Evolutionary conservation across 2,113 vertebrate species (phyloP), one percentile per base, ranked within the genome.

Genomic region (Recurvirostra avosetta): DNA sequence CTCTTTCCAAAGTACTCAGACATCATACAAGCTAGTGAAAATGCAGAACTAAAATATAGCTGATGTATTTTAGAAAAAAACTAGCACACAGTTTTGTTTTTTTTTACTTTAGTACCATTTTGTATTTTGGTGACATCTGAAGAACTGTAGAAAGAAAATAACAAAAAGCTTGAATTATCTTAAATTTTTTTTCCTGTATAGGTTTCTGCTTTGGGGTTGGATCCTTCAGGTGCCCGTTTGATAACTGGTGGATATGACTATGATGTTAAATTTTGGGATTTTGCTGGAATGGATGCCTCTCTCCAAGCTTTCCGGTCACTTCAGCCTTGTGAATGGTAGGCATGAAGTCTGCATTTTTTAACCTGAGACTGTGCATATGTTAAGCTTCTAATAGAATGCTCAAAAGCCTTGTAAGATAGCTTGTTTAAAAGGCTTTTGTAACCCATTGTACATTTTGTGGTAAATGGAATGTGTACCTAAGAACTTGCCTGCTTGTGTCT

Each of bases 191-290:
- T 11, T 25, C 7, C 68, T 59, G 15, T 59, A 2, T 88, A 99
- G 99, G 99, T 99, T 52, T 99, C 99, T 27, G 99, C 99, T 77
- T 98, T 99, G 79, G 99, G 97, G 10, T 96, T 99, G 94, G 99
- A 99, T 96, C 99, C 99, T 15, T 99, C 99, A 20, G 99, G 99
- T 80, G 99, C 99, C 25, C 99, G 99, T 40, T 98, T 99, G 93
- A 98, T 99, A 96, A 99, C 99, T 30, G 99, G 99, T 32, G 99
- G 99, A 34, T 99, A 98, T 62, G 99, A 99, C 78, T 99, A 98
- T 27, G 99, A 99, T 47, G 99, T 99, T 65, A 98, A 98, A 50
- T 99, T 99, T 97, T 99, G 99, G 99, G 99, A 99, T 97, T 99
- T 99, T 97, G 99, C 99, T 67, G 99, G 99, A 92, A 99, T 99